Evolutionary conservation across 2,888 invertebrate species (phyloP), one percentile per base, ranked within the genome.

Genomic region (Teleogryllus oceanicus): DNA sequence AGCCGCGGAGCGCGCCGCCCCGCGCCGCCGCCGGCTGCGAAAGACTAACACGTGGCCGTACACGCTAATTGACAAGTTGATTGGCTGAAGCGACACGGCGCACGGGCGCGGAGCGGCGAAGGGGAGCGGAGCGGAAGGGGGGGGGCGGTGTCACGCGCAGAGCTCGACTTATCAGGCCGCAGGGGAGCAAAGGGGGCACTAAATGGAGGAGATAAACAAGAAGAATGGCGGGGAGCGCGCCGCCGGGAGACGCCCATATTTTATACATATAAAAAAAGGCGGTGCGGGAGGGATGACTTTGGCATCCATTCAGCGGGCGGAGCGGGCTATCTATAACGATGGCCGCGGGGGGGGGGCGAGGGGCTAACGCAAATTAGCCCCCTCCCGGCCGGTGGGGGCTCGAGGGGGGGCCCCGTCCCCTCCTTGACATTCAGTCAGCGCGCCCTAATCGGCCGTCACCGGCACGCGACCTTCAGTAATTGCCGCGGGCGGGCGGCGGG

Each of bases 161-260:
- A 62, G 62, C 62, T 62, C 62, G 62, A 62, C 62, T 62, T 62
- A 62, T 62, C 62, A 62, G 62, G n/a, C 62, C 62, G n/a, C 62
- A n/a, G 62, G 62, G 62, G 62, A 62, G n/a, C 62, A n/a, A 62
- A n/a, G n/a, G n/a, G 62, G 62, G n/a, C 62, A 62, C 62, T 62
- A 62, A 62, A 62, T 62, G 62, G 16, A 62, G 62, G 62, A 62
- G 62, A 62, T 62, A 62, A 62, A 62, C 62, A 62, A 62, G 62
- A 62, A 62, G 62, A 62, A 62, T 62, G 13, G 62, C 62, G 62
- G 62, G 62, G 62, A 62, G 62, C 62, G 13, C n/a, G 62, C 62
- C n/a, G 62, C 62, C 62, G 62, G 62, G 62, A 62, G n/a, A n/a
- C 62, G 62, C 16, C n/a, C 62, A 62, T 62, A 62, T 62, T 62